A percentile compares a stretch with the other conserved stretches of the same genome.
Conservation (phyloP, 53 echinoderm and acorn worm genomes). For the Actinopyga echinites region DNA sequence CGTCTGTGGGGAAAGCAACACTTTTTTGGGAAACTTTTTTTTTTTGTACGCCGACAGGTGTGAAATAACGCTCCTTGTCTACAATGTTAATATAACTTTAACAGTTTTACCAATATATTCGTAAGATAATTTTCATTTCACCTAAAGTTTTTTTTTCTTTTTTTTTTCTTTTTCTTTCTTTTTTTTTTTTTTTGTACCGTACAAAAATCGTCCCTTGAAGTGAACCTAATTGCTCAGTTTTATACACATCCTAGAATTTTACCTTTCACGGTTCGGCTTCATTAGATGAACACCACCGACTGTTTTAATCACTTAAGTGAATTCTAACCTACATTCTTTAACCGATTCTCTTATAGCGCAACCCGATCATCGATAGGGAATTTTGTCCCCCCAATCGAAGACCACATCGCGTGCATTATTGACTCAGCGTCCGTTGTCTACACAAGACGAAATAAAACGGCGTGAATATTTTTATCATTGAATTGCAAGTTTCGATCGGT, state of each 20-base stretch:
- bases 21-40: no score
- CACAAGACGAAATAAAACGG: constrained; percentile 37
- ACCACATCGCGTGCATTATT: constrained; percentile 35
- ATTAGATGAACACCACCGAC: constrained; percentile 10
- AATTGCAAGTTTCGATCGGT: constrained; percentile 40
- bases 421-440: constrained; percentile 36
- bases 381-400: constrained; percentile 35
- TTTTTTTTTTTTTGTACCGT: not conserved
- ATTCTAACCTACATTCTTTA: constrained; percentile 42
- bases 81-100: no score
- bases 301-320: constrained; percentile 26
- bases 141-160: no score
- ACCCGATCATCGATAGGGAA: constrained; percentile 34
- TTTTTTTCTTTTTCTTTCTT: no score
- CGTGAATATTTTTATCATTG: constrained; percentile 29
- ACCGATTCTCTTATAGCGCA: constrained; percentile 1
- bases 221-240: not conserved
- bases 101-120: no score
- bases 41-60: no score
- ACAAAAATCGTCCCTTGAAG: not conserved
- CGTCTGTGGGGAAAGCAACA: no score
- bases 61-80: no score
- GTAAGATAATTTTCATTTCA: no score
- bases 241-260: constrained; percentile 13
- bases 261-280: not conserved